phyloP scores from a whole-genome alignment of 2,888 invertebrate genomes.

The Trachelus stipa region DNA sequence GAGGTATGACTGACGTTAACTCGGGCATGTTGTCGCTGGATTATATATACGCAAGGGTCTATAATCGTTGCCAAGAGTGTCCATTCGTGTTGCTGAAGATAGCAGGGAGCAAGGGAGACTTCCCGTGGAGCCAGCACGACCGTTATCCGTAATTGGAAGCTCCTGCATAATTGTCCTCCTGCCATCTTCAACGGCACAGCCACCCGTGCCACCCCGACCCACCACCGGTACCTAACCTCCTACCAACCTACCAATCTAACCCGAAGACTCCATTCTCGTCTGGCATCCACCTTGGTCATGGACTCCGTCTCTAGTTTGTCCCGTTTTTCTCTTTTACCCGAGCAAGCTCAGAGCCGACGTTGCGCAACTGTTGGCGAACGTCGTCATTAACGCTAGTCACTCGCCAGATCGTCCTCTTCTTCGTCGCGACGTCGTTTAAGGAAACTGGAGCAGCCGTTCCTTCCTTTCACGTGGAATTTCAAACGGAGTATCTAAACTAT shows the following conservation, averaged over 20 bases:
- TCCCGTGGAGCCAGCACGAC: slow-evolving; percentile 26
- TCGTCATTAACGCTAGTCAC: slow-evolving; percentile 38
- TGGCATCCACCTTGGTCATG: neutral
- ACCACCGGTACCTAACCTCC: neutral
- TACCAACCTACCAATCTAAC: neutral
- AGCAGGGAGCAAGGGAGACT: neutral
- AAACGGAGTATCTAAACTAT: neutral
- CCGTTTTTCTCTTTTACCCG: slow-evolving; percentile 2
- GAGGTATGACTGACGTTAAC: neutral
- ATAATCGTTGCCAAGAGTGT: neutral
- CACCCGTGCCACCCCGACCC: neutral
- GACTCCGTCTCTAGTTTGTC: slow-evolving; percentile 4
- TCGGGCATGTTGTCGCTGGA: neutral
- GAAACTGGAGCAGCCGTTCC: neutral
- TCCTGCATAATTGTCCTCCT: slow-evolving; percentile 53
- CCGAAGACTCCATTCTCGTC: slow-evolving; percentile 1
- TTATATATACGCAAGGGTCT: neutral
- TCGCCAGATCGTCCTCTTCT: neutral
- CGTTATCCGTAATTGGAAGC: slow-evolving; percentile 55
- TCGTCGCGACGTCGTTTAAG: neutral
- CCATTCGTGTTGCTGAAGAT: neutral
- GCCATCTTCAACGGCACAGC: slow-evolving; percentile 10
- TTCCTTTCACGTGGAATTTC: neutral
- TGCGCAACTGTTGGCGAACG: slow-evolving; percentile 28
- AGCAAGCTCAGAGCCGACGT: neutral